These are phyloP conservation scores for Chrysochloris asiatica DNA, from an alignment of 2,113 vertebrate genomes.

Conservation along the genomic window DNA sequence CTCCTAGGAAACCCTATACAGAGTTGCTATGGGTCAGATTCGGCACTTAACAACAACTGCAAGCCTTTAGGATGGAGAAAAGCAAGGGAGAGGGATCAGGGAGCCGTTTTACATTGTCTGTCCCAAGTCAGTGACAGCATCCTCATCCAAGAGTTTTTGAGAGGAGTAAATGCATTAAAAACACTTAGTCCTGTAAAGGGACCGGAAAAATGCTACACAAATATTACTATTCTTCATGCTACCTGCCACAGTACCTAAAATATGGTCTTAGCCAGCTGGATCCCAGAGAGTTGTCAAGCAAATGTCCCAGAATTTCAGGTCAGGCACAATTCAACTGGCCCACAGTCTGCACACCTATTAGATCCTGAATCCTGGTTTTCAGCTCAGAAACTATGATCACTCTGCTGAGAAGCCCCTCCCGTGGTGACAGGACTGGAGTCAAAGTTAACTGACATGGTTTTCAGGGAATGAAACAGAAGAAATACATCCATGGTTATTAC, in stretches of 20 bases:
- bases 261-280: neutral
- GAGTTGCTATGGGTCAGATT: too few relatives aligned
- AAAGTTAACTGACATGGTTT: slow-evolving; percentile 3
- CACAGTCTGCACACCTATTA: too few relatives aligned
- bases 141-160: neutral
- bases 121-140: neutral
- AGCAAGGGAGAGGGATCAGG: too few relatives aligned
- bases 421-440: neutral
- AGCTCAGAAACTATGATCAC: neutral
- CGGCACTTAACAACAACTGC: too few relatives aligned
- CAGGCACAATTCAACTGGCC: neutral
- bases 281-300: neutral
- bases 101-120: neutral
- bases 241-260: too few relatives aligned
- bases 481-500: neutral
- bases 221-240: neutral
- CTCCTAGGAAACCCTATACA: too few relatives aligned
- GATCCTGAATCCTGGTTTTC: neutral
- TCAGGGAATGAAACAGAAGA: neutral
- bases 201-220: neutral
- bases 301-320: neutral
- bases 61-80: neutral
- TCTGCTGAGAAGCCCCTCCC: neutral
- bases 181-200: neutral
- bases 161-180: neutral